Evolutionary conservation across 2,797 vertebrate genomes (phyloP), one percentile per base, ranked within the genome.

Genomic region (Dryobates pubescens): DNA sequence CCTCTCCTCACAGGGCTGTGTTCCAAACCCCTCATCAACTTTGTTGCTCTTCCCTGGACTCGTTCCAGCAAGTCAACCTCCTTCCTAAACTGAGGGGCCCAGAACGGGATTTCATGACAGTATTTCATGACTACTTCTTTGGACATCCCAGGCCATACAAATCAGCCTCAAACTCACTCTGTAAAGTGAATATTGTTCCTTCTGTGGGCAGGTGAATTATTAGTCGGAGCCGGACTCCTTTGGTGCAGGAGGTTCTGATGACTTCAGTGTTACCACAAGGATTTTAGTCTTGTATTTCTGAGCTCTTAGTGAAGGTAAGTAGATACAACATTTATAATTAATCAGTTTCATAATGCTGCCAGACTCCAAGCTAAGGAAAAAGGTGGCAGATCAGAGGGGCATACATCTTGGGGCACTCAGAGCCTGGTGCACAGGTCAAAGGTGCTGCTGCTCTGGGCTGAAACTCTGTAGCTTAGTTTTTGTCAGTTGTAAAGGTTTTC

Each of bases 351-450:
- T 17, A 34, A 75, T 38, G 72, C 68, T 71, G 54, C 23, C 26
- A 38, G 57, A 69, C 29, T 49, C n/a, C 16, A 13, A 12, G 59
- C 19, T 43, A 22, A 86, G 43, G 53, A 65, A 32, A 45, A 70
- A 47, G 23, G 30, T 71, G 74, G 32, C 41, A 24, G 58, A 89
- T 90, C 59, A 75, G 70, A 69, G 84, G n/a, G 71, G 57, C 22
- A 6, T 3, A 1, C 1, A 13, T n/a, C 45, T 64, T 0, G 0
- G 9, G 22, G 73, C 29, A 47, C 45, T 63, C 11, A 22, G 38
- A 49, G 13, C 59, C 36, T 58, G 36, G 26, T 58, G 41, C 51
- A 17, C 7, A 22, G 38, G 72, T 47, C 36, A 56, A 16, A 65
- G 34, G 23, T 24, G 45, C 34, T 85, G 61, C 32, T 67, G 32